Conservation (phyloP, 2,888 invertebrate genomes). For the Dioctria rufipes region DNA sequence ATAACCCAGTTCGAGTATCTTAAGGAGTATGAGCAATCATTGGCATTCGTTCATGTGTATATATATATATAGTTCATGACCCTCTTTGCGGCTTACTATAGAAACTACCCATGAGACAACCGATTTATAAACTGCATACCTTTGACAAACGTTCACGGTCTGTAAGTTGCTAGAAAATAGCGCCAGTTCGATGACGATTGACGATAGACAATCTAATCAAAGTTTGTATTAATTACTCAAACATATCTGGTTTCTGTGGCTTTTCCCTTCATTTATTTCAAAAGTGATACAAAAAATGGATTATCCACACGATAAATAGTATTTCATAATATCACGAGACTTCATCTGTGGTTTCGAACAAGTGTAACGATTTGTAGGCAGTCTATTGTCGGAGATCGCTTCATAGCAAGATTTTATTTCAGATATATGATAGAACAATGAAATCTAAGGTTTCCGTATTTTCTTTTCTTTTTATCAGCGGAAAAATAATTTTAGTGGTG, state of each 20-base stretch:
- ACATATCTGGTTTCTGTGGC: conserved; percentile 34
- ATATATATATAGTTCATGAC: too few relatives aligned
- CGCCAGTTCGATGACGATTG: too few relatives aligned
- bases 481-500: too few relatives aligned
- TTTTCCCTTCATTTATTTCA: conserved; percentile 33
- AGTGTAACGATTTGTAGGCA: conserved; percentile 17
- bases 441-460: too few relatives aligned
- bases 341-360: background rate
- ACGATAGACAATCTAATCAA: background rate
- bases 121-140: too few relatives aligned
- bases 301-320: conserved; percentile 13
- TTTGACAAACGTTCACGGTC: too few relatives aligned
- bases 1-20: background rate
- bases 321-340: conserved; percentile 16
- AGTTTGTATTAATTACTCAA: conserved; percentile 11
- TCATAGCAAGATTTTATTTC: background rate
- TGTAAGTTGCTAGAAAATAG: too few relatives aligned
- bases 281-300: background rate
- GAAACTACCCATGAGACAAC: too few relatives aligned
- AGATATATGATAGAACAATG: too few relatives aligned
- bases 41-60: too few relatives aligned
- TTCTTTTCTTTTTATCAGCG: too few relatives aligned
- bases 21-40: background rate
- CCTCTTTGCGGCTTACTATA: too few relatives aligned
- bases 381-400: background rate